Conservation (phyloP, 2,888 invertebrate genomes). For the Parasteatoda lunata region DNA sequence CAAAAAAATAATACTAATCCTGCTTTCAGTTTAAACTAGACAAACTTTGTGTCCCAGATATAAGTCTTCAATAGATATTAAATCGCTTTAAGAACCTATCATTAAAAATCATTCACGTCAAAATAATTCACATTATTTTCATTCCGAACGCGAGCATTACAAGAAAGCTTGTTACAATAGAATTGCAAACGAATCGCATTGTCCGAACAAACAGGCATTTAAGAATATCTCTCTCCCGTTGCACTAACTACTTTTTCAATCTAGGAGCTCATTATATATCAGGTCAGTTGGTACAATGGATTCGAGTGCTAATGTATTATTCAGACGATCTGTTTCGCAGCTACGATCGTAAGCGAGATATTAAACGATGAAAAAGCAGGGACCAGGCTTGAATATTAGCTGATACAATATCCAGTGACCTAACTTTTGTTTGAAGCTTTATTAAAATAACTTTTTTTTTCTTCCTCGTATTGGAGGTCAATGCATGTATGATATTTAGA, state of each 20-base stretch:
- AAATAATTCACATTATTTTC: background rate
- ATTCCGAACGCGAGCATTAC: constrained; percentile 1
- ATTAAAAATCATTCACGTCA: background rate
- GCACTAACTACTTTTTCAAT: background rate
- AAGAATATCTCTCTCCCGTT: background rate
- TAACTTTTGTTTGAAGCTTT: background rate
- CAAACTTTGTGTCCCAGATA: background rate
- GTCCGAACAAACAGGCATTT: background rate
- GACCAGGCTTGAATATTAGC: background rate
- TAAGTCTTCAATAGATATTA: background rate
- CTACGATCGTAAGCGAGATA: background rate
- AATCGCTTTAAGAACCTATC: background rate
- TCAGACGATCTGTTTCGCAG: background rate
- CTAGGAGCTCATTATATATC: background rate
- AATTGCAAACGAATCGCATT: background rate
- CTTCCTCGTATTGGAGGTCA: background rate
- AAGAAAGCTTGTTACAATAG: constrained; percentile 5
- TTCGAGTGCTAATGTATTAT: background rate
- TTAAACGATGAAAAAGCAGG: background rate
- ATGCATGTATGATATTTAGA: background rate
- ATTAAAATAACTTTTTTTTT: background rate
- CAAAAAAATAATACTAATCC: too few species aligned
- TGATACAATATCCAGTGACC: background rate
- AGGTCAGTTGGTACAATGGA: background rate
- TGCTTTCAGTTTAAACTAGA: too few species aligned